These are phyloP conservation scores for Halichondria panicea DNA, from an alignment of 37 sponge, comb jelly and placozoan species.

Conservation along the genomic window DNA sequence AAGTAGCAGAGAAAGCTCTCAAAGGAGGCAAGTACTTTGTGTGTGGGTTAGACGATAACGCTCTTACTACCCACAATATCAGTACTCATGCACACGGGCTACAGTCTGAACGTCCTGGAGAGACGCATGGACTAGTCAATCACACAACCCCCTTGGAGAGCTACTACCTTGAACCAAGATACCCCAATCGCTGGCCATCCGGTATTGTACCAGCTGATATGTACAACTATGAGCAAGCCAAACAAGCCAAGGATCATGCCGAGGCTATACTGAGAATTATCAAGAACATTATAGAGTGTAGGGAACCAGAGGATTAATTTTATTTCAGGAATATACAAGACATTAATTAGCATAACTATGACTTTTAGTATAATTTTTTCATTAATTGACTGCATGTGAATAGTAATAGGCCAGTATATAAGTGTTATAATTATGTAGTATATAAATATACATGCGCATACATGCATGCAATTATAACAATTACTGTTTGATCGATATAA, in stretches of 20 bases:
- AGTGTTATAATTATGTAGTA: no score
- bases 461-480: no score
- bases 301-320: no score
- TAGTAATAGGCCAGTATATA: no score
- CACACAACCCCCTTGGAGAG: constrained; percentile 17
- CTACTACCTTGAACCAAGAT: constrained; percentile 47
- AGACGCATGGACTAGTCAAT: constrained; percentile 2
- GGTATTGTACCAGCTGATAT: constrained; percentile 13
- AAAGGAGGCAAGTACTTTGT: constrained; percentile 47
- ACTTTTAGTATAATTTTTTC: no score
- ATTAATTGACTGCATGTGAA: no score
- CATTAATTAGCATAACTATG: no score
- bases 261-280: constrained; percentile 19
- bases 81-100: constrained; percentile 23
- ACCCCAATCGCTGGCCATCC: constrained; percentile 23
- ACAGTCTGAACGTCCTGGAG: constrained; percentile 1
- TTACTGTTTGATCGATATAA: no score
- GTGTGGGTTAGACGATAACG: constrained; percentile 43
- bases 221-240: constrained; percentile 6
- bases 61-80: constrained; percentile 9
- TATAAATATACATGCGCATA: no score
- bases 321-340: no score
- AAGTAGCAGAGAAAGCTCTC: constrained; percentile 70
- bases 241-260: constrained; percentile 37
- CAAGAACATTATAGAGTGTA: constrained; percentile 2